phyloP scores from a whole-genome alignment of 2,888 invertebrate genomes.

The Orthosia gracilis region DNA sequence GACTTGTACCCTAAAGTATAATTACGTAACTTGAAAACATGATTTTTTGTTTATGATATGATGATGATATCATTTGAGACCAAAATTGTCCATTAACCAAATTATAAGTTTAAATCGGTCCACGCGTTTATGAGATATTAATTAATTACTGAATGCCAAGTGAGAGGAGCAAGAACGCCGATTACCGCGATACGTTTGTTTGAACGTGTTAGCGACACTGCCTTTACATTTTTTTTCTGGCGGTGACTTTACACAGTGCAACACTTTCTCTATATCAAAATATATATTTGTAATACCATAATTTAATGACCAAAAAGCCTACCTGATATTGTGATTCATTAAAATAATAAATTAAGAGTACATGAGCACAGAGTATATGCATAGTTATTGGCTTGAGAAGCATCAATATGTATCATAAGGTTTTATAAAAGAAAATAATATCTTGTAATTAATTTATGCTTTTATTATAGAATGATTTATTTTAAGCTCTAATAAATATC shows the following conservation, averaged over 20 bases:
- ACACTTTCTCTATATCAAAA: constrained; percentile 34
- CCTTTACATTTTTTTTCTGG: no score
- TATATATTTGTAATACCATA: constrained; percentile 51
- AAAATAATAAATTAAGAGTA: constrained; percentile 56
- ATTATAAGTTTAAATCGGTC: no score
- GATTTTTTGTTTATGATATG: no score
- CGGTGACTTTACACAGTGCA: not conserved
- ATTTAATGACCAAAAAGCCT: constrained; percentile 62
- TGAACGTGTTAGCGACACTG: no score
- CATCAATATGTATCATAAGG: constrained; percentile 55
- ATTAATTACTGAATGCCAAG: no score
- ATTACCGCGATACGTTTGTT: no score
- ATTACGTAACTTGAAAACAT: no score
- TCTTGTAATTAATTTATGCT: constrained; percentile 36
- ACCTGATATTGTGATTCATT: constrained; percentile 69
- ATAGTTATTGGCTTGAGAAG: constrained; percentile 62
- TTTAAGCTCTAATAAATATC: constrained; percentile 39
- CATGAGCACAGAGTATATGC: constrained; percentile 58
- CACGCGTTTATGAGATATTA: no score
- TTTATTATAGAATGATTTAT: constrained; percentile 21
- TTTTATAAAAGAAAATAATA: constrained; percentile 54
- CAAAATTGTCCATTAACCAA: no score
- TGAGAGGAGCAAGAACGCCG: no score
- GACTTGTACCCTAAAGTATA: no score
- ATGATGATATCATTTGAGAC: no score